Base-by-base conservation (phyloP, 1,140 invertebrate species). In the Anthonomus grandis region DNA sequence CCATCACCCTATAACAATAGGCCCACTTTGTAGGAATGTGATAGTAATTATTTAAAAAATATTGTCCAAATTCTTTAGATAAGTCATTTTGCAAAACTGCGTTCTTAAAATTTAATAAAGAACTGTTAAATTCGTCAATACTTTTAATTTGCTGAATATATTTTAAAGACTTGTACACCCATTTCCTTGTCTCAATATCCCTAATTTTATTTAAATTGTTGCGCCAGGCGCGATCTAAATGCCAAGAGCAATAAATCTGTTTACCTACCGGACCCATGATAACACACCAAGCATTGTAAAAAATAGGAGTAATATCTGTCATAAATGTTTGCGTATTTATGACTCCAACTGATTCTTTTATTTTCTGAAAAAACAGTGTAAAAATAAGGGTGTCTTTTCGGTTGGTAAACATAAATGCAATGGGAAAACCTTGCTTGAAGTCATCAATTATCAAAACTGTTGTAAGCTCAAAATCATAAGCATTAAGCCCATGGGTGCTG, bases 381-480 rank as follows among this genome's bases (percentile, higher is more conserved):
- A 22, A 42, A 13, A 62, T 38, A 24, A 10, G 21, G 12, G 50
- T 44, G 42, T 67, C 65, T 48, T 54, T 57, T 19, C 62, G n/a
- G 41, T 65, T 65, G 25, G 49, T 41, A 37, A 62, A 47, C 59
- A 65, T 65, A 34, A 47, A 64, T 4, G 64, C 61, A 3, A 38
- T 37, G 8, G 62, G 64, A 46, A 64, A 57, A 3, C 56, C 62
- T 47, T 65, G 22, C 3, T 42, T 18, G 24, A 59, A 52, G 19
- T 66, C 62, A 56, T 66, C 64, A 9, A 62, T n/a, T 4, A 62
- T 47, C 24, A 66, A 19, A 17, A 67, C 12, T 22, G 64, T 66
- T 8, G 45, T 56, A 38, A 63, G 37, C 45, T 63, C 60, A 59
- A 66, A 64, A 47, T 64, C 60, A 57, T 64, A 66, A 13, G 6